Evolutionary conservation across 2,113 vertebrate species (phyloP).

Genomic region (Channa argus): DNA sequence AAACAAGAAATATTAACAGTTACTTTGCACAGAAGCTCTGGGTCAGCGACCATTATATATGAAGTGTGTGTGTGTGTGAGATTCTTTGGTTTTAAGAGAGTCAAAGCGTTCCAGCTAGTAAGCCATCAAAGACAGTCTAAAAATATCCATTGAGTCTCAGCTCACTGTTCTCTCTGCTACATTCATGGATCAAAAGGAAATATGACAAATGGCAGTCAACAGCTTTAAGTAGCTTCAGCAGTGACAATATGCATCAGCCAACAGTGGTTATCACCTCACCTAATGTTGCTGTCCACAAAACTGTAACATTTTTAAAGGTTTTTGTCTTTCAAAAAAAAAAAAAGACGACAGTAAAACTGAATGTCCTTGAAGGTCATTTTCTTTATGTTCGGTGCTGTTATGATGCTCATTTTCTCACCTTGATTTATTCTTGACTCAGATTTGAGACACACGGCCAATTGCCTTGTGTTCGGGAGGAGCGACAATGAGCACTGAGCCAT

Average conservation of each 20-base stretch:
- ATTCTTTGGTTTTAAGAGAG: slow-evolving; percentile 45
- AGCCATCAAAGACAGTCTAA: slow-evolving; percentile 68
- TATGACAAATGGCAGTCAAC: slow-evolving; percentile 60
- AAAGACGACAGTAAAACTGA: too few relatives aligned
- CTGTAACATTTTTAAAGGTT: too few relatives aligned
- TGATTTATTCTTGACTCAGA: slow-evolving; percentile 66
- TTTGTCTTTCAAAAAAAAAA: too few relatives aligned
- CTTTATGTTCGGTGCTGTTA: slow-evolving; percentile 36
- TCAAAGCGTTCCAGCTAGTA: slow-evolving; percentile 66
- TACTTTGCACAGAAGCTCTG: too few relatives aligned
- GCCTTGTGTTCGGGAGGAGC: slow-evolving; percentile 66
- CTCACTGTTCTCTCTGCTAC: slow-evolving; percentile 53
- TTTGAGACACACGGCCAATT: slow-evolving; percentile 60
- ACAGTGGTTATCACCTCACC: neutral
- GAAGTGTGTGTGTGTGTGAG: too few relatives aligned
- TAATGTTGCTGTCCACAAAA: slow-evolving; percentile 22
- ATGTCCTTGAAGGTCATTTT: slow-evolving; percentile 53
- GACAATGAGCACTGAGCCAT: slow-evolving; percentile 51
- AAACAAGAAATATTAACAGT: too few relatives aligned
- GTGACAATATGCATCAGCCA: slow-evolving; percentile 28
- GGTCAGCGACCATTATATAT: too few relatives aligned
- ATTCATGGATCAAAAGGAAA: slow-evolving; percentile 57
- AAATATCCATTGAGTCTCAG: slow-evolving; percentile 66
- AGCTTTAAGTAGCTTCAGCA: slow-evolving; percentile 52
- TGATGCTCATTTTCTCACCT: slow-evolving; percentile 69